phyloP scores from a whole-genome alignment of 2,113 vertebrate species.

The Notarius lentiginosus region DNA sequence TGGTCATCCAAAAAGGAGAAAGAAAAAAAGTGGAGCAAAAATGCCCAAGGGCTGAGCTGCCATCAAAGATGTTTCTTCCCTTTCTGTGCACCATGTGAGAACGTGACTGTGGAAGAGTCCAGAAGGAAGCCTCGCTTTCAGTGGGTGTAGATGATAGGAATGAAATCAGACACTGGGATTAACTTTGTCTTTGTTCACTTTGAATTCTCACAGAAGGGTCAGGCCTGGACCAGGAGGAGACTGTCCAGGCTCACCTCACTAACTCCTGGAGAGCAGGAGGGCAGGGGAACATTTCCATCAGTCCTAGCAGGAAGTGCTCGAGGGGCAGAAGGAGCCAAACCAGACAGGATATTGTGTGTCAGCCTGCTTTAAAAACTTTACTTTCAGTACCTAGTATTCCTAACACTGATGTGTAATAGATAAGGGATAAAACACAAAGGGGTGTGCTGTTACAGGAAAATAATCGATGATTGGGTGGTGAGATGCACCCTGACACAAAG shows the following conservation, averaged over 20 bases:
- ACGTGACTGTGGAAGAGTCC: constrained; percentile 61
- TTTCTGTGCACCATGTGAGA: constrained; percentile 69
- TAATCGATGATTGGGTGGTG: neutral
- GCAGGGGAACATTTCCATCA: constrained; percentile 55
- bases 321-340: constrained; percentile 24
- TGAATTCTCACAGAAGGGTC: constrained; percentile 74
- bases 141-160: constrained; percentile 74
- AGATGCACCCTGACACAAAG: neutral
- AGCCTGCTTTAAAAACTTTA: neutral
- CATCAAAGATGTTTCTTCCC: constrained; percentile 74
- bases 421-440: neutral
- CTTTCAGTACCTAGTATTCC: neutral
- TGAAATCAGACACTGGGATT: constrained; percentile 80
- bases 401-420: neutral
- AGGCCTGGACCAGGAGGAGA: constrained; percentile 70
- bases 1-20: constrained; percentile 71
- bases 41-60: constrained; percentile 71
- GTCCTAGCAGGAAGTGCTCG: constrained; percentile 32
- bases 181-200: constrained; percentile 72
- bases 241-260: constrained; percentile 63
- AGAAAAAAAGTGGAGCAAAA: constrained; percentile 50
- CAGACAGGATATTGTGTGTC: constrained; percentile 59
- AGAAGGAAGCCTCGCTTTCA: constrained; percentile 75
- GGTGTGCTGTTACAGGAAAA: neutral
- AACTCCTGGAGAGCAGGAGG: constrained; percentile 66